Evolutionary conservation across 2,797 vertebrate genomes (phyloP), one percentile per base, ranked within the genome.

Genomic region (Mus spretus): DNA sequence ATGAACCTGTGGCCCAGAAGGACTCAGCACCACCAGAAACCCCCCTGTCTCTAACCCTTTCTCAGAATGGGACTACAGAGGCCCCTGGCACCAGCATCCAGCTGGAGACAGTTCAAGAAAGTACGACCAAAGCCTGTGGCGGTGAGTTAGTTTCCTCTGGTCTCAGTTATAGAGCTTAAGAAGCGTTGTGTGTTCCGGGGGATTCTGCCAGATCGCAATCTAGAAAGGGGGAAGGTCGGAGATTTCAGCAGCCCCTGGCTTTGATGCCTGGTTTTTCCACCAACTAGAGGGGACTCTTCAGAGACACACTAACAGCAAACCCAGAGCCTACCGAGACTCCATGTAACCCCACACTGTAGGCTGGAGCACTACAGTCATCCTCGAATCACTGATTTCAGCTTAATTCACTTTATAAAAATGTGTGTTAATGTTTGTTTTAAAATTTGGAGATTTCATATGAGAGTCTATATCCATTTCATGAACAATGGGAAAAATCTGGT

Each of bases 1-100:
- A 98, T 37, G 99, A 99, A 91, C 96, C 98, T 0, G 93, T 97
- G 89, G 93, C 84, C 92, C 97, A 97, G 97, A 97, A 95, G 79
- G 96, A 98, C 61, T 96, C 50, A 44, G 85, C 13, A 9, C 92
- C 97, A 4, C 85, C 97, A 20, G 65, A 72, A 15, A 44, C 3
- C 0, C 15, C 92, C 7, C 8, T 28, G 22, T 91, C 95, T 84
- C 80, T 84, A 4, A 31, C 89, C 10, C 34, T 95, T 0, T 53
- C 97, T 87, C 96, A 94, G 82, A 98, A 98, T 6, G 97, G 95
- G 84, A 97, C 88, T 57, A 87, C 97, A 19, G 98, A 98, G 85
- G 97, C 98, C 90, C 91, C 97, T 40, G 9, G 31, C 19, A 93
- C 93, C 13, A 10, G 89, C 67, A 93, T 93, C 93, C 98, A 98